Conservation (phyloP, 2,888 invertebrate genomes). For the Biston betularia region DNA sequence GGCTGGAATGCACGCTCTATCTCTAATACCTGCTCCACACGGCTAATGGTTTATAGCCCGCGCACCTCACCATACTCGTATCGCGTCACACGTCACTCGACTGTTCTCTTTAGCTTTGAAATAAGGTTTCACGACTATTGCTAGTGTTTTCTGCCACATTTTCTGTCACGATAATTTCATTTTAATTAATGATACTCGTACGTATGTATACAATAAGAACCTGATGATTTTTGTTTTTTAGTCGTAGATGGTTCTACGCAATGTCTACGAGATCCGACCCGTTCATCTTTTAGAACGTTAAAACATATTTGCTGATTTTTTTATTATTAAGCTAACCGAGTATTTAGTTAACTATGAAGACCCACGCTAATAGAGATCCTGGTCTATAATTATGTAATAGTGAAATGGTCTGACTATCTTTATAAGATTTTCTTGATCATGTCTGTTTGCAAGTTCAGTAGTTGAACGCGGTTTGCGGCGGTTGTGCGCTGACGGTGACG, state of each 20-base stretch:
- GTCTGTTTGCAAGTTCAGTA: background rate
- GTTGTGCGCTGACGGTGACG: background rate
- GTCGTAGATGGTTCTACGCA: slow-evolving; percentile 37
- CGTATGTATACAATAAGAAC: no score
- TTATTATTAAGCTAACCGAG: background rate
- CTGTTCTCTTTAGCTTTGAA: slow-evolving; percentile 32
- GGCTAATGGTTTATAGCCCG: slow-evolving; percentile 35
- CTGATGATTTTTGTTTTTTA: background rate
- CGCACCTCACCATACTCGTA: slow-evolving; percentile 47
- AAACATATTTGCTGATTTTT: background rate
- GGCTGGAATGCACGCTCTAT: slow-evolving; percentile 81
- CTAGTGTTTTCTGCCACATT: background rate
- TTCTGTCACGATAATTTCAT: background rate
- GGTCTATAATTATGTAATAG: background rate
- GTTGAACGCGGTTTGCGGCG: background rate
- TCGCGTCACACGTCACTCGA: slow-evolving; percentile 41
- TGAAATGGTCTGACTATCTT: background rate
- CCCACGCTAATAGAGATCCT: background rate
- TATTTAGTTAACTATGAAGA: background rate
- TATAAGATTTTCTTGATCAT: background rate
- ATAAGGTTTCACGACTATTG: slow-evolving; percentile 28
- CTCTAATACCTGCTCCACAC: slow-evolving; percentile 65
- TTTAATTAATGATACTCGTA: no score
- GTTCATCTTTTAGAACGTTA: slow-evolving; percentile 5
- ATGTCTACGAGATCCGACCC: slow-evolving; percentile 11